Percentiles rank a stretch among this genome's conserved stretches.
Evolutionary conservation across 2,888 invertebrate genomes (phyloP).

Genomic region (Andrena praecox): DNA sequence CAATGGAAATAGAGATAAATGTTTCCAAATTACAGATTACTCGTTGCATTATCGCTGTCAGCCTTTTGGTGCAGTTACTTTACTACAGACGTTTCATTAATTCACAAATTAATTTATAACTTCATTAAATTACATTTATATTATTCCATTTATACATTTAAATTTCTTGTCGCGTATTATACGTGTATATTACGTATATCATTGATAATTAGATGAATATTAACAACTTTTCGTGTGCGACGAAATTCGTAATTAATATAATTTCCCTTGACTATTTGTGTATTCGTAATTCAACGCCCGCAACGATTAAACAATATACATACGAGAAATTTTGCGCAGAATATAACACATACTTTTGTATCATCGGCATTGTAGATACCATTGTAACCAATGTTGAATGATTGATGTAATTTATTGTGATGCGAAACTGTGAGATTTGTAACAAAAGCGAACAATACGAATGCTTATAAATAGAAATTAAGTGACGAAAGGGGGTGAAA

Average conservation of each 20-base stretch:
- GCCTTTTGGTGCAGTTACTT: background rate
- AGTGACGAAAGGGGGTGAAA: conserved; percentile 8
- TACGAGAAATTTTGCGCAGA: conserved; percentile 41
- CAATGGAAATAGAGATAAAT: too few relatives aligned
- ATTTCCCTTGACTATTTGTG: background rate
- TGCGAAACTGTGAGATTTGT: conserved; percentile 52
- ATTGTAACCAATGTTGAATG: conserved; percentile 50
- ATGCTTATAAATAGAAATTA: conserved; percentile 43
- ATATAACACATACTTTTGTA: conserved; percentile 64
- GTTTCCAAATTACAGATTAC: too few relatives aligned
- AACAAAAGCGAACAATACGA: conserved; percentile 55
- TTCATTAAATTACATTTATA: background rate
- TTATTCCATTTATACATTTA: background rate
- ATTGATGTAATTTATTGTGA: conserved; percentile 47
- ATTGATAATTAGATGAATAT: background rate
- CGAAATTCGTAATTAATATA: background rate
- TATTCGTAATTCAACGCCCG: conserved; percentile 35
- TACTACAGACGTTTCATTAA: background rate
- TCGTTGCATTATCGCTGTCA: too few relatives aligned
- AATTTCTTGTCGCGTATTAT: background rate
- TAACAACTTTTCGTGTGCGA: background rate
- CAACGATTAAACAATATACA: conserved; percentile 41
- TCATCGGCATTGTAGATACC: conserved; percentile 72
- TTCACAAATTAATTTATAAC: too few relatives aligned
- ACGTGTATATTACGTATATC: background rate